These are phyloP conservation scores for Schrankia costaestrigalis DNA, from an alignment of 2,888 invertebrate genomes.

Conservation along the genomic window DNA sequence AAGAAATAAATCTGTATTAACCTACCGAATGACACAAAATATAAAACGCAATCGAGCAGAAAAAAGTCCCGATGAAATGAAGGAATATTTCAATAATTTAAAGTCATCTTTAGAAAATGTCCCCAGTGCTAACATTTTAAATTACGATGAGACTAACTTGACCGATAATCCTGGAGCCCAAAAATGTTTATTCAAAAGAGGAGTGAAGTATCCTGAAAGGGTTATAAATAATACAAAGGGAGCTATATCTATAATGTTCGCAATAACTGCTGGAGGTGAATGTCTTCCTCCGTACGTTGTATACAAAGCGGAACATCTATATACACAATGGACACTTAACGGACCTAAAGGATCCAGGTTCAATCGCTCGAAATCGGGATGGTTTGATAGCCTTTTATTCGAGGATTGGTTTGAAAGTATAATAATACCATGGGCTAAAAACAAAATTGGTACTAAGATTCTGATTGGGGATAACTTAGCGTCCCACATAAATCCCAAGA, in stretches of 20 bases:
- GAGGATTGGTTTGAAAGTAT: neutral
- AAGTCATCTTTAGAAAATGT: neutral
- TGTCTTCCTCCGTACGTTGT: too few relatives aligned
- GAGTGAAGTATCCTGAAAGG: too few relatives aligned
- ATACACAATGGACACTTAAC: too few relatives aligned
- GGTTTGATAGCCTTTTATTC: neutral
- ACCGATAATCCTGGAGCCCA: neutral
- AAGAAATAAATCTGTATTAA: too few relatives aligned
- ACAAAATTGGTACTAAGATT: neutral
- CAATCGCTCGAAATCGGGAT: neutral
- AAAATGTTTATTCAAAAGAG: neutral
- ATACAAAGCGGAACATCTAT: too few relatives aligned
- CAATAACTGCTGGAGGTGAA: neutral
- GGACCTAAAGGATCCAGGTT: constrained; percentile 1
- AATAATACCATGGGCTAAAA: neutral
- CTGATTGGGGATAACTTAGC: constrained; percentile 7
- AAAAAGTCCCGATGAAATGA: constrained; percentile 1
- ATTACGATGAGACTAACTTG: constrained; percentile 8
- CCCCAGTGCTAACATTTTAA: constrained; percentile 6
- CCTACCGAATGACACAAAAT: too few relatives aligned
- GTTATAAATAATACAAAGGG: neutral
- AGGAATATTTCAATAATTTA: neutral
- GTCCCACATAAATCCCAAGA: constrained; percentile 15
- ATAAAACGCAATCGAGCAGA: neutral
- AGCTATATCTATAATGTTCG: neutral